A percentile compares a stretch with the other conserved stretches of the same genome.
Conservation (phyloP, 2,113 vertebrate genomes). For the Pardalotus punctatus region DNA sequence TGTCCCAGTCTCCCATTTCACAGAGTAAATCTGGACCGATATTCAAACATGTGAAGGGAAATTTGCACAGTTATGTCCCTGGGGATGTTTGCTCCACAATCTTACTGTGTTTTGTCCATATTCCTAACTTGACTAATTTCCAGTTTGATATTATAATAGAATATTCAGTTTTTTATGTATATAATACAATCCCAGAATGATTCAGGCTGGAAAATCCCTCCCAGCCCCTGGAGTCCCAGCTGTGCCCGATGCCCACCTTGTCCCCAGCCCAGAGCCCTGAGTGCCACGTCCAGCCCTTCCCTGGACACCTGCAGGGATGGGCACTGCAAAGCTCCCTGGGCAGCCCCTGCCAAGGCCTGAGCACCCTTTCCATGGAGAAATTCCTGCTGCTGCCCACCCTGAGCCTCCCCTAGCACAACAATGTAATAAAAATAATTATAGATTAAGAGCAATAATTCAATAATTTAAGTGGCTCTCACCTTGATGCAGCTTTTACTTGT, state of each 20-base stretch:
- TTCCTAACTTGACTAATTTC: background rate
- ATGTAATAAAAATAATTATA: background rate
- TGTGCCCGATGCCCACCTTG: accelerated
- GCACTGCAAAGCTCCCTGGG: background rate
- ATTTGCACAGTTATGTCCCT: background rate
- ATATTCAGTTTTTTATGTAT: background rate
- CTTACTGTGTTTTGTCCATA: background rate
- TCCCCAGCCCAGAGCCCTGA: background rate
- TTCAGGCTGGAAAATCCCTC: background rate
- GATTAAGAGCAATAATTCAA: background rate
- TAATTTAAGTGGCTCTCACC: background rate
- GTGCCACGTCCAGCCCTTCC: background rate
- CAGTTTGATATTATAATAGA: background rate
- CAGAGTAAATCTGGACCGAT: background rate
- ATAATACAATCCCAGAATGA: background rate
- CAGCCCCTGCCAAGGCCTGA: background rate
- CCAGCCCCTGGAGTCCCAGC: accelerated
- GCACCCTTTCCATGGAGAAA: background rate
- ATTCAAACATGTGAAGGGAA: background rate
- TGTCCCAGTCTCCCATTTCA: background rate
- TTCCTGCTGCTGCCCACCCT: background rate
- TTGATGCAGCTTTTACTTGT: background rate
- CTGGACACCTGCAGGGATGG: background rate
- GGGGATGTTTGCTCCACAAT: background rate
- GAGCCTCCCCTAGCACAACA: background rate